A percentile compares a stretch with the other conserved stretches of the same genome.
Evolutionary conservation across 2,888 invertebrate species (phyloP).

Genomic region (Leptarthrus brevirostris): DNA sequence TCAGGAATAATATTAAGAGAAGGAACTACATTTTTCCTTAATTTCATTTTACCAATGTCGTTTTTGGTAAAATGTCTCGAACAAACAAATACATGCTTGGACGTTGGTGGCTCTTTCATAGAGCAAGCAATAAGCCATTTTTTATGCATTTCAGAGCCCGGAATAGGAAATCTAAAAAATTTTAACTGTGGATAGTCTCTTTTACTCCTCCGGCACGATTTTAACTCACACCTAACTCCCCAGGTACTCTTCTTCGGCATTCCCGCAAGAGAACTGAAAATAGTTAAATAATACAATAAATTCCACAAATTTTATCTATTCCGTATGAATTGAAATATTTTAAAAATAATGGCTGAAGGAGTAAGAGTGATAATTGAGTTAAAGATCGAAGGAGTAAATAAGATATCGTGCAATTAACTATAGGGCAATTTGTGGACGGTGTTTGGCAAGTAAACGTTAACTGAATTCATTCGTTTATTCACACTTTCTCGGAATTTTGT

Average conservation of each 20-base stretch:
- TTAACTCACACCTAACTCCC: background rate
- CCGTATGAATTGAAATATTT: background rate
- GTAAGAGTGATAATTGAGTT: background rate
- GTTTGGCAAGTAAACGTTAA: too few relatives aligned
- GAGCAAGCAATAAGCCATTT: background rate
- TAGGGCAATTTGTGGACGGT: too few relatives aligned
- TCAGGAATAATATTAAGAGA: background rate
- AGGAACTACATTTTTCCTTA: conserved; percentile 2
- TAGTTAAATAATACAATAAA: conserved; percentile 3
- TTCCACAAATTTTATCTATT: background rate
- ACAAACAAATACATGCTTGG: background rate
- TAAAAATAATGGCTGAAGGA: background rate
- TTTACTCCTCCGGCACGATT: background rate
- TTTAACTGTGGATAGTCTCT: conserved; percentile 1
- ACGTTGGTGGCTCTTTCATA: background rate
- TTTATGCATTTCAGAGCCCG: background rate
- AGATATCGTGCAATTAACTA: too few relatives aligned
- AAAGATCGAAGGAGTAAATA: too few relatives aligned
- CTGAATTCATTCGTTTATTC: too few relatives aligned
- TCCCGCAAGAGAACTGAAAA: background rate
- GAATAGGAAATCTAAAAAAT: background rate
- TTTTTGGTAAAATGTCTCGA: background rate
- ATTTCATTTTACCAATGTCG: background rate
- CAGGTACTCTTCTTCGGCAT: background rate
- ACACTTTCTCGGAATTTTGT: too few relatives aligned